Base-by-base conservation (phyloP, 1,140 invertebrate genomes). In the Stegodyphus mimosarum region DNA sequence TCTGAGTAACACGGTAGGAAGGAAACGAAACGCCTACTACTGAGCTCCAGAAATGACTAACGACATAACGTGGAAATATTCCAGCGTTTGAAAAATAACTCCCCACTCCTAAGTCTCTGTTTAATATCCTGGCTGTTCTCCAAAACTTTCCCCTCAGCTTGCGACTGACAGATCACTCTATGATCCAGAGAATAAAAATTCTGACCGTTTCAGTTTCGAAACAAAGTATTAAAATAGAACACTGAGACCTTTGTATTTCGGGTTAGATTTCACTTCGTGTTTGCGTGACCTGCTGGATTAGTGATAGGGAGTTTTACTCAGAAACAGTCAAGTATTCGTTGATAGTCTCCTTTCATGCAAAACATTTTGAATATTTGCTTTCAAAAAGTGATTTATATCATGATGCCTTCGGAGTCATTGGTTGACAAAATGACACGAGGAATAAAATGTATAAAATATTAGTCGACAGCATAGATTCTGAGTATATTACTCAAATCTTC, bases 71-170 rank as follows among this genome's bases (percentile, higher is more conserved):
- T 6, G 33, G n/a, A 51, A 51, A 49, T 64, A 50, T 76, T 11
- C n/a, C 60, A 48, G 15, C 50, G 74, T 63, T 64, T 76, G 74
- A 76, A 76, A 76, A 76, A 76, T 76, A 76, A 76, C 74, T 55
- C 33, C 74, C 60, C 66, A 49, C 66, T 76, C 64, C 66, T 50
- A 76, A 76, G 74, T 76, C 74, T 76, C 74, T 64, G 74, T 76
- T 76, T 76, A 76, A 76, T 76, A 76, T 76, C 74, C 17, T 76
- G 74, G 74, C 74, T 55, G n/a, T 13, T 7, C 7, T 76, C 74
- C 74, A 76, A 50, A 50, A 75, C 73, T 75, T 60, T 75, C 53
- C 51, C 17, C 10, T n/a, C 17, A 5, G 15, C 33, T 75, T 17
- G 17, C 33, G 66, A 33, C 33, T 64, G 74, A 6, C 7, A 18